These are phyloP conservation scores for Pteropus alecto DNA, from an alignment of 2,113 vertebrate genomes.

Conservation along the genomic window DNA sequence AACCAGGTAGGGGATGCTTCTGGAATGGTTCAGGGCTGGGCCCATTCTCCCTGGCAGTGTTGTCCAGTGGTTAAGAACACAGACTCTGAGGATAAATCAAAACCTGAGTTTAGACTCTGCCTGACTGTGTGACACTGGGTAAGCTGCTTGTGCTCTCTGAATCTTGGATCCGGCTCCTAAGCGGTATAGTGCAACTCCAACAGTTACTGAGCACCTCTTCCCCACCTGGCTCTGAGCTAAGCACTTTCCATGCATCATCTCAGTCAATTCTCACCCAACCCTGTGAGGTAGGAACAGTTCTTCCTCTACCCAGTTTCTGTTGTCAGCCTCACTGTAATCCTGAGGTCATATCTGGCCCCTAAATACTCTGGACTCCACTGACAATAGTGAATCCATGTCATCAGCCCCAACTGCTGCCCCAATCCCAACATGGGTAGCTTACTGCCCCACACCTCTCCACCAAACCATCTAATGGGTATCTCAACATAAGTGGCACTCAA, in stretches of 20 bases:
- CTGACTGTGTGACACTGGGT: neutral
- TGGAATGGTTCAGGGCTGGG: neutral
- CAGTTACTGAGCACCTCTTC: neutral
- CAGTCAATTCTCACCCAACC: rapidly evolving
- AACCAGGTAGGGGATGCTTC: neutral
- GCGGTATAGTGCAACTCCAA: no score
- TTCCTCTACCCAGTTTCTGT: neutral
- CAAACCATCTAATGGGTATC: neutral
- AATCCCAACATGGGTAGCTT: neutral
- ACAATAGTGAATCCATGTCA: neutral
- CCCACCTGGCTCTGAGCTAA: neutral
- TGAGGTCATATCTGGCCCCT: neutral
- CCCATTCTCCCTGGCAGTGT: neutral
- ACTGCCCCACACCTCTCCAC: neutral
- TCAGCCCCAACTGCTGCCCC: neutral
- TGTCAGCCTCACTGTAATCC: neutral
- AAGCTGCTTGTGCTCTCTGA: neutral
- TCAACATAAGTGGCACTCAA: neutral
- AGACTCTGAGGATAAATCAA: neutral
- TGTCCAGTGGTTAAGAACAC: neutral
- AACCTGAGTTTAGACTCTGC: neutral
- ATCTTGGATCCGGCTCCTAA: neutral
- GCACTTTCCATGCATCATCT: neutral
- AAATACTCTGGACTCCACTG: neutral
- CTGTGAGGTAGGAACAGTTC: neutral